Evolutionary conservation across 2,113 vertebrate genomes (phyloP).

Genomic region (Meleagris gallopavo): DNA sequence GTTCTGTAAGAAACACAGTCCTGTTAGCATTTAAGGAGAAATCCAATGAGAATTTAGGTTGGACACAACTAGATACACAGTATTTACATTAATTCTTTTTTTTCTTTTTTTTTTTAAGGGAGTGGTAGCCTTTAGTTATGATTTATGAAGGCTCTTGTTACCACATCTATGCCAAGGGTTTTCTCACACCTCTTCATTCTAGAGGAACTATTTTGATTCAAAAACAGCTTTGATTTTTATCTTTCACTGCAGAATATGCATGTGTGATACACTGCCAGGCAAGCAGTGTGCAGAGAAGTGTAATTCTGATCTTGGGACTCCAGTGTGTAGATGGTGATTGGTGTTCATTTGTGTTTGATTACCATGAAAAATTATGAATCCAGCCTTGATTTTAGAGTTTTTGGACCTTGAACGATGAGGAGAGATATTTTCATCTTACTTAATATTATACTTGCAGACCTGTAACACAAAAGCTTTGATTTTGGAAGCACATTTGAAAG

Average conservation of each 20-base stretch:
- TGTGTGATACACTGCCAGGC: neutral
- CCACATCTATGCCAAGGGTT: conserved; percentile 9
- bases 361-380: neutral
- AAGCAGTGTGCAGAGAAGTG: neutral
- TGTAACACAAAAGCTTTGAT: neutral
- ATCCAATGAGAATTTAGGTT: neutral
- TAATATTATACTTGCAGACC: neutral
- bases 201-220: neutral
- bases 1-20: neutral
- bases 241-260: neutral
- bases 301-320: neutral
- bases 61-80: neutral
- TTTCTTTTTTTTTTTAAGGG: neutral
- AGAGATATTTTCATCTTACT: neutral
- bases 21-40: neutral
- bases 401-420: neutral
- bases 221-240: conserved; percentile 32
- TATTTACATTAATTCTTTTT: neutral
- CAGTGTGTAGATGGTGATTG: neutral
- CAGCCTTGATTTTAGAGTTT: neutral
- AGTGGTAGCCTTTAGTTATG: neutral
- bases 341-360: neutral
- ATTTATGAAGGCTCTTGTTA: conserved; percentile 2
- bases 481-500: neutral
- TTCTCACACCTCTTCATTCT: conserved; percentile 51